phyloP scores from a whole-genome alignment of 2,888 invertebrate species.

The Cabera pusaria region DNA sequence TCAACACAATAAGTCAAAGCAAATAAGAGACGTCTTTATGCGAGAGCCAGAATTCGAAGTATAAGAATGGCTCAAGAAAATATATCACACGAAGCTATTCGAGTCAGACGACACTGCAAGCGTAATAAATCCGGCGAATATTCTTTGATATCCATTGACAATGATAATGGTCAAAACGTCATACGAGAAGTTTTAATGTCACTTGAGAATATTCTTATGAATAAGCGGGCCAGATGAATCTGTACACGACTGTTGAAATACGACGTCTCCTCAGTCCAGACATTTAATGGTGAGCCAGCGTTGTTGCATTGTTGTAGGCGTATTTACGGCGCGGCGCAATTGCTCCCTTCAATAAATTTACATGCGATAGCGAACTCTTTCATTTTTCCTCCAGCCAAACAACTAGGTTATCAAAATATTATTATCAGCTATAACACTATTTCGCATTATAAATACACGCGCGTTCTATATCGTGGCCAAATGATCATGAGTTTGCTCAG shows the following conservation, averaged over 20 bases:
- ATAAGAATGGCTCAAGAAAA: slow-evolving; percentile 47
- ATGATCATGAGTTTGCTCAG: too few relatives aligned
- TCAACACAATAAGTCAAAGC: slow-evolving; percentile 39
- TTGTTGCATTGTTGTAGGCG: slow-evolving; percentile 64
- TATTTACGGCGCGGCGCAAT: slow-evolving; percentile 64
- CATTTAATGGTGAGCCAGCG: slow-evolving; percentile 58
- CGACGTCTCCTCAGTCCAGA: slow-evolving; percentile 60
- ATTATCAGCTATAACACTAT: too few relatives aligned
- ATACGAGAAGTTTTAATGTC: slow-evolving; percentile 72
- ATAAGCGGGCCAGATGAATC: slow-evolving; percentile 73
- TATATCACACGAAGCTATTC: slow-evolving; percentile 53
- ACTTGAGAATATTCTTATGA: slow-evolving; percentile 68
- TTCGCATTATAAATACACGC: too few relatives aligned
- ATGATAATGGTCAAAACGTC: slow-evolving; percentile 64
- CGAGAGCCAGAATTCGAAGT: slow-evolving; percentile 34
- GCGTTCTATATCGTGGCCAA: too few relatives aligned
- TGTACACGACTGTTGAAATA: slow-evolving; percentile 76
- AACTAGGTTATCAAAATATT: too few relatives aligned
- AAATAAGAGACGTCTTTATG: slow-evolving; percentile 36
- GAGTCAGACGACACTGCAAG: slow-evolving; percentile 47
- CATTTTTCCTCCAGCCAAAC: slow-evolving; percentile 14
- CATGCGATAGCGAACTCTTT: slow-evolving; percentile 18
- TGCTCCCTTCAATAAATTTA: slow-evolving; percentile 50
- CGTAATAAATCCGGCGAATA: slow-evolving; percentile 65
- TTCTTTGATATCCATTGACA: slow-evolving; percentile 67